Base-by-base conservation (phyloP, 2,113 vertebrate genomes). In the Potamarius usumacintae region DNA sequence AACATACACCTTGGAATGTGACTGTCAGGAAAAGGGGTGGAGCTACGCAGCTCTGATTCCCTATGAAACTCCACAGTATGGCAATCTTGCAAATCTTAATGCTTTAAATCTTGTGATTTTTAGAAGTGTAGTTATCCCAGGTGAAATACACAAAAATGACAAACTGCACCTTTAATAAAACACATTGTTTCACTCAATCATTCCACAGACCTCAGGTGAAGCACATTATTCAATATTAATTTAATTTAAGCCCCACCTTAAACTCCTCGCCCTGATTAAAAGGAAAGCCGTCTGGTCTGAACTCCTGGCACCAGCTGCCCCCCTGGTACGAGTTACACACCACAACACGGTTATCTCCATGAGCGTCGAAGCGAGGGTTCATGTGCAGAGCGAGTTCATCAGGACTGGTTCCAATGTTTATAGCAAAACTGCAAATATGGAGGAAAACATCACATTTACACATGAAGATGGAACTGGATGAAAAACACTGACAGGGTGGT, bases 301-400 rank as follows among this genome's bases (percentile, higher is more conserved):
- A 76, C 88, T 95, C 94, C 87, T 94, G 87, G 14, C 94, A 93
- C 95, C 95, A 96, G 22, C 2, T 89, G 42, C 94, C 95, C 0
- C 55, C 92, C 71, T 93, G 87, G 72, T 85, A 95, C 5, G 95
- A 95, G 92, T 96, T 96, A 85, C 93, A 95, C 27, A 96, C 94
- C 8, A 96, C 80, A 0, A 86, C 27, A 1, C 90, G 92, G 84
- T 92, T 87, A 7, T 95, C 94, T 34, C 94, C 95, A 0, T 94
- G 90, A 84, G 92, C 92, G 0, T 93, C 90, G n/a, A 95, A 96
- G 27, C 95, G 92, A 27, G 94, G 86, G 90, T 96, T 96, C 22
- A 96, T 27, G 20, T 96, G 95, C 62, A 96, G 30, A 0, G 93
- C 91, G 6, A 94, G 79, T 9, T 95, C 92, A n/a, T 93, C 57